phyloP scores from a whole-genome alignment of 1,140 invertebrate genomes.

The fruit fly (Drosophila melanogaster) region Release_6_plus_ISO1_MT NT_033779.5:17104001-17104500 shows the following conservation, averaged over 20 bases:
- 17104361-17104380: slow-evolving; percentile 16
- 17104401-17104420: slow-evolving; percentile 48
- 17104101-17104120: slow-evolving; percentile 83
- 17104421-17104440: slow-evolving; percentile 37
- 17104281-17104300: slow-evolving; percentile 74
- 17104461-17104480: not conserved
- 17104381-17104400: slow-evolving; percentile 39
- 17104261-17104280: slow-evolving; percentile 80
- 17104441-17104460: slow-evolving; percentile 32
- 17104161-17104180: slow-evolving; percentile 29
- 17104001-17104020: not conserved
- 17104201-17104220: slow-evolving; percentile 35
- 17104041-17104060: not conserved
- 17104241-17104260: slow-evolving; percentile 78
- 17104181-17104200: slow-evolving; percentile 24
- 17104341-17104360: slow-evolving; percentile 52
- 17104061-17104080: slow-evolving; percentile 14
- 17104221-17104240: slow-evolving; percentile 51
- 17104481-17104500: slow-evolving; percentile 22
- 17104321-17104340: slow-evolving; percentile 37
- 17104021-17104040: not conserved
- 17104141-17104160: slow-evolving; percentile 32
- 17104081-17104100: slow-evolving; percentile 45
- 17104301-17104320: slow-evolving; percentile 15
- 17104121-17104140: slow-evolving; percentile 82